Percentiles rank a stretch among this genome's conserved stretches.
phyloP scores from a whole-genome alignment of 2,113 vertebrate species.

The Psilopogon haemacephalus region DNA sequence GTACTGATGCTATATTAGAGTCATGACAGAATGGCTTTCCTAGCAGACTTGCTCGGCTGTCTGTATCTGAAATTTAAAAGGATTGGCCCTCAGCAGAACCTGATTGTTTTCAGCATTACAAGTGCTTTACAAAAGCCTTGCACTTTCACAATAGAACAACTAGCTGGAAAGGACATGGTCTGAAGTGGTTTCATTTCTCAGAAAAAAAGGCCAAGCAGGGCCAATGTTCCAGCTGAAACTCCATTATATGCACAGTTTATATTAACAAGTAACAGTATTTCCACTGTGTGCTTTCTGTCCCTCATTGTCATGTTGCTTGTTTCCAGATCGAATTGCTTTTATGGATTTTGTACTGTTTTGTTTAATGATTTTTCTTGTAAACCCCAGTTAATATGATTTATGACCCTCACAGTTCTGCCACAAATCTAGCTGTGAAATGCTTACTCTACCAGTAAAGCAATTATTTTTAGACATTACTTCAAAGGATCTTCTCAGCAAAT shows the following conservation, averaged over 20 bases:
- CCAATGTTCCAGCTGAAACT: not conserved
- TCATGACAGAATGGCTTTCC: not conserved
- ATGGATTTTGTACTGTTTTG: conserved; percentile 28
- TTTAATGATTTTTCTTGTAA: conserved; percentile 21
- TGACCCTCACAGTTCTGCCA: not conserved
- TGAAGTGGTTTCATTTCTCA: not conserved
- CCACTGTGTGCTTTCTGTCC: not conserved
- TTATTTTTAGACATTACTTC: not conserved
- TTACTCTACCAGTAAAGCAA: not conserved
- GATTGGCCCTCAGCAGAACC: not conserved
- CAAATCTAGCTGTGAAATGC: not conserved
- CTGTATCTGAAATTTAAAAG: not conserved
- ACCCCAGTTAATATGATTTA: not conserved
- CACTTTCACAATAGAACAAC: not conserved
- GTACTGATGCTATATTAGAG: not conserved
- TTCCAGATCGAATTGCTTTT: conserved; percentile 10
- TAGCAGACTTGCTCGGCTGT: not conserved
- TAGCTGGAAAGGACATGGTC: not conserved
- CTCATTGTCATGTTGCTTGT: not conserved
- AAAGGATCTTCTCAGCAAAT: not conserved
- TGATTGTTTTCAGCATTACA: not conserved
- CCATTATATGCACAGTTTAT: not conserved
- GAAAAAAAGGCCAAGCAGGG: not conserved
- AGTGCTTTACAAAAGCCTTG: not conserved
- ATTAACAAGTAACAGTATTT: not conserved